Percentiles rank a stretch among this genome's conserved stretches.
phyloP scores from a whole-genome alignment of 2,888 invertebrate species.

The Temnothorax ravouxi region DNA sequence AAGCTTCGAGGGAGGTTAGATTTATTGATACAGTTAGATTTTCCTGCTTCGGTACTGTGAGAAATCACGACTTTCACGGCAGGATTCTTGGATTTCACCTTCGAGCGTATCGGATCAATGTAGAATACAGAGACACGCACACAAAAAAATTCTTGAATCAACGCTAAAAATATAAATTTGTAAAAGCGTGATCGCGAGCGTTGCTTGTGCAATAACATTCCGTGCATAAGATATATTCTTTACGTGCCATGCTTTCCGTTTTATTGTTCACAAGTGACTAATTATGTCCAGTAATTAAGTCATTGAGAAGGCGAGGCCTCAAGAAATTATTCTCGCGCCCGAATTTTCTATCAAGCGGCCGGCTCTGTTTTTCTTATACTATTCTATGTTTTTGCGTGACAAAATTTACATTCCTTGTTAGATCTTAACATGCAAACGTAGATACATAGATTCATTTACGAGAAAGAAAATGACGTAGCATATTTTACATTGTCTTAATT shows the following conservation, averaged over 20 bases:
- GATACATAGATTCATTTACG: background rate
- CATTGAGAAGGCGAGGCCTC: background rate
- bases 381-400: background rate
- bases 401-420: background rate
- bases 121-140: background rate
- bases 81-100: conserved; percentile 19
- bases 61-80: background rate
- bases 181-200: background rate
- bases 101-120: background rate
- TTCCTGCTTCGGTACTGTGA: background rate
- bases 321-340: background rate
- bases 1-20: background rate
- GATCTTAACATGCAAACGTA: background rate
- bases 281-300: background rate
- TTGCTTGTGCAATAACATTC: background rate
- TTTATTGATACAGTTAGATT: background rate
- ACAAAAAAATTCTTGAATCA: background rate
- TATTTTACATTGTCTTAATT: background rate
- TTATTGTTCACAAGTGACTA: background rate
- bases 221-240: background rate
- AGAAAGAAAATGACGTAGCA: background rate
- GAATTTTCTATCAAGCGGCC: background rate
- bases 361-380: background rate
- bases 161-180: background rate
- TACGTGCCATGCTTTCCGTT: background rate